These are phyloP conservation scores for Luscinia luscinia DNA, from an alignment of 2,797 vertebrate species.

Conservation along the genomic window DNA sequence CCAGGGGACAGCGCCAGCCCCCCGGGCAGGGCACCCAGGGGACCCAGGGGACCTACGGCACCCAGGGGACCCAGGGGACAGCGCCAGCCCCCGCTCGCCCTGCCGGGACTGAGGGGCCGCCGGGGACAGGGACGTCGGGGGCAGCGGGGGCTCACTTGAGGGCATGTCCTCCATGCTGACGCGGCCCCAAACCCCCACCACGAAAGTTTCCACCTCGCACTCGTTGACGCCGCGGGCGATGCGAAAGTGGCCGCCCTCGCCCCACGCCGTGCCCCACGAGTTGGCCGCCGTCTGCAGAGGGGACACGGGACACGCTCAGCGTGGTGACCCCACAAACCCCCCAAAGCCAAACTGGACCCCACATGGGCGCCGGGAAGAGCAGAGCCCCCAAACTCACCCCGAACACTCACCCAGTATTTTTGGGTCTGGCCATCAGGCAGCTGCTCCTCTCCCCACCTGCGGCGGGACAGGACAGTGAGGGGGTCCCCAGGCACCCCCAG, in stretches of 20 bases:
- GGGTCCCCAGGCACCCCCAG: accelerated
- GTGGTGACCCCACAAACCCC: accelerated
- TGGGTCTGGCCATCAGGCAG: conserved; percentile 80
- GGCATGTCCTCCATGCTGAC: conserved; percentile 95
- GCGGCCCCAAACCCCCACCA: conserved; percentile 94
- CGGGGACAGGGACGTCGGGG: not conserved
- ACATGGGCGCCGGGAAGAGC: accelerated
- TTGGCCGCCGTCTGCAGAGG: conserved; percentile 88
- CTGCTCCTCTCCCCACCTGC: conserved; percentile 93
- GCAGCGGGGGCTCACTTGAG: conserved; percentile 44
- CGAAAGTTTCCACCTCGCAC: conserved; percentile 94
- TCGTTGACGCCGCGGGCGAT: conserved; percentile 92
- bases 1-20: too few relatives aligned
- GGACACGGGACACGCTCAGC: accelerated
- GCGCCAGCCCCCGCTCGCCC: not conserved
- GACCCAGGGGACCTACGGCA: too few relatives aligned
- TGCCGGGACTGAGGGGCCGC: not conserved
- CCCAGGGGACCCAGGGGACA: not conserved
- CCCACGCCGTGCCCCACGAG: conserved; percentile 96
- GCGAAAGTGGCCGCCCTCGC: conserved; percentile 91
- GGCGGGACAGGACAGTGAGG: not conserved
- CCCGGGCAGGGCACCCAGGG: too few relatives aligned
- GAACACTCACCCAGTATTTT: conserved; percentile 92
- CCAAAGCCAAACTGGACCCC: not conserved
- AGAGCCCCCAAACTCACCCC: too few relatives aligned